Evolutionary conservation across 2,113 vertebrate species (phyloP).

Genomic region (Hyaena hyaena): DNA sequence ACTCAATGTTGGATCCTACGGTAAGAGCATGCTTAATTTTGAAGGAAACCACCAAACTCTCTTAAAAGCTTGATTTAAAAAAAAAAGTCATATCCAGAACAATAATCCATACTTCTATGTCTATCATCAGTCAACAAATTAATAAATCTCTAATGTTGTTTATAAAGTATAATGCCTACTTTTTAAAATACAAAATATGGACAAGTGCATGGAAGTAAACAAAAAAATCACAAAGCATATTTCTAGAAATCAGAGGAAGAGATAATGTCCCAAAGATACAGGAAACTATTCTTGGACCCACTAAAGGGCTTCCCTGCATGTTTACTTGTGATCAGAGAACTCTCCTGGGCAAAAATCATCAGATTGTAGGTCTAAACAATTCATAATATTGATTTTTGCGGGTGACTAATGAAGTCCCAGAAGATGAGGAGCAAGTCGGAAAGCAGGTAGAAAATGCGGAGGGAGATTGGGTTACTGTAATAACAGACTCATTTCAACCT

Average conservation of each 20-base stretch:
- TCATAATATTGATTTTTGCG: neutral
- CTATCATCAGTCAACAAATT: neutral
- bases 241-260: neutral
- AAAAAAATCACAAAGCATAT: neutral
- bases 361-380: neutral
- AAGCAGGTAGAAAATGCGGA: neutral
- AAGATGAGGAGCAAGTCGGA: neutral
- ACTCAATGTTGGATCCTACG: neutral
- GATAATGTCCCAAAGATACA: neutral
- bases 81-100: neutral
- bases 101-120: neutral
- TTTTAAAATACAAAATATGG: neutral
- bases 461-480: neutral
- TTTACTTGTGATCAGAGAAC: neutral
- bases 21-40: neutral
- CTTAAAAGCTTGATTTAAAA: neutral
- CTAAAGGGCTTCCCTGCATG: neutral
- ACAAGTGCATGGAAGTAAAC: neutral
- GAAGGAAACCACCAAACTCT: neutral
- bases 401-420: neutral
- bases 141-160: neutral
- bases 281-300: neutral
- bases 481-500: neutral
- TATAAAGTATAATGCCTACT: neutral
- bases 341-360: neutral